Base-by-base conservation (phyloP, 2,888 invertebrate genomes). In the Oscheius onirici region DNA sequence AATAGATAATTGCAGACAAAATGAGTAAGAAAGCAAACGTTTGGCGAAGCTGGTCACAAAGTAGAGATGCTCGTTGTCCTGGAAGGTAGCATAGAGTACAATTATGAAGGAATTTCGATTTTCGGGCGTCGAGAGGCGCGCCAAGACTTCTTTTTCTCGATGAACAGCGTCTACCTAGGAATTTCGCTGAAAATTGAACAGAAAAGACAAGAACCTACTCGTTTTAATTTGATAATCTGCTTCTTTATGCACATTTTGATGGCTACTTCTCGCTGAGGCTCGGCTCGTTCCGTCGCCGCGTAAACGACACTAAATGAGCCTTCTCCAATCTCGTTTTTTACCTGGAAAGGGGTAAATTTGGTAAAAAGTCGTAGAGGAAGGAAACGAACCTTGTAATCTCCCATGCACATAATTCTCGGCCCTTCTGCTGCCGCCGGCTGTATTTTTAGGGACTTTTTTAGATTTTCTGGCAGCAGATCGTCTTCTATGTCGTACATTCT, bases 241-340 rank as follows among this genome's bases (percentile, higher is more conserved):
- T 92, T 91, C 90, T 99, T 99, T 87, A 95, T 94, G 89, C 96
- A 93, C n/a, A 97, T 95, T 92, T 99, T 99, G 88, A 97, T 94
- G 93, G 91, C 68, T 92, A 91, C 75, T 8, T 74, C 71, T 11
- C 68, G 54, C 0, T 55, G 51, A 13, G 44, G 13, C 3, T 57
- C 74, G 0, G 54, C 49, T 69, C 75, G 77, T 26, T 78, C 78
- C n/a, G 43, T 46, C 0, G 72, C 79, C 10, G 41, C 52, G 51
- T 81, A 81, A 8, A 81, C 81, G 1, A 72, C 74, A 44, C 78
- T 77, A 69, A 79, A 80, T 8, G 80, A 76, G 26, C 80, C 80
- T 49, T 82, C 82, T 11, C 80, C 78, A 10, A 80, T 68, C 70
- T 78, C 79, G 71, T 75, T 73, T 15, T 55, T 13, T 2, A 77